Base-by-base conservation (phyloP, 2,113 vertebrate genomes). In the Austrofundulus limnaeus region DNA sequence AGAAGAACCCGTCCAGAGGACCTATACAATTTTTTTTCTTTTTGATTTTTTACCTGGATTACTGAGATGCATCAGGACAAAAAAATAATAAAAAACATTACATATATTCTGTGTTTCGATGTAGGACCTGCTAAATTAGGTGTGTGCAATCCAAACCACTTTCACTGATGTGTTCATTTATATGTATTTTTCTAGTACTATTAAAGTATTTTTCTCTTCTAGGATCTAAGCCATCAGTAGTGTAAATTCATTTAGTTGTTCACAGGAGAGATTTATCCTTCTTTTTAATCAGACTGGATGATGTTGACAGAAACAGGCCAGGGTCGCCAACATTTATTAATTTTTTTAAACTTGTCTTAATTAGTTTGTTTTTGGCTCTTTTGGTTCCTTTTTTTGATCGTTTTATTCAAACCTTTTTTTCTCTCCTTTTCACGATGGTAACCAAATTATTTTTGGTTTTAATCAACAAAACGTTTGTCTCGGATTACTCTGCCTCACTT, bases 281-380 rank as follows among this genome's bases (percentile, higher is more conserved):
- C 39, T 34, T 28, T 50, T 59, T 49, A 59, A 62, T 48, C 55
- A 65, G 37, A 49, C n/a, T 17, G 42, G 38, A 58, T 51, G 2
- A 23, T 13, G 72, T 28, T 62, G 66, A 39, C 52, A 74, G 57
- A 72, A 73, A 53, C 7, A 23, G 50, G 49, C 4, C 50, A 39
- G 28, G 17, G 68, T 63, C 28, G n/a, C n/a, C n/a, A n/a, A n/a
- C n/a, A n/a, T n/a, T n/a, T n/a, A n/a, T n/a, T n/a, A n/a, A n/a
- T n/a, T n/a, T n/a, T n/a, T n/a, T n/a, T n/a, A n/a, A 43, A 53
- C 41, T 23, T 37, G n/a, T 12, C 1, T 9, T 23, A 34, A 34
- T n/a, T 2, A 4, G 4, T 57, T 38, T 1, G 2, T 20, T 11
- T 16, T 49, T 3, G 11, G 4, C 4, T 37, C n/a, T 2, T 5